Conservation (phyloP, 1,140 invertebrate species). For the Polypedilum vanderplanki region DNA sequence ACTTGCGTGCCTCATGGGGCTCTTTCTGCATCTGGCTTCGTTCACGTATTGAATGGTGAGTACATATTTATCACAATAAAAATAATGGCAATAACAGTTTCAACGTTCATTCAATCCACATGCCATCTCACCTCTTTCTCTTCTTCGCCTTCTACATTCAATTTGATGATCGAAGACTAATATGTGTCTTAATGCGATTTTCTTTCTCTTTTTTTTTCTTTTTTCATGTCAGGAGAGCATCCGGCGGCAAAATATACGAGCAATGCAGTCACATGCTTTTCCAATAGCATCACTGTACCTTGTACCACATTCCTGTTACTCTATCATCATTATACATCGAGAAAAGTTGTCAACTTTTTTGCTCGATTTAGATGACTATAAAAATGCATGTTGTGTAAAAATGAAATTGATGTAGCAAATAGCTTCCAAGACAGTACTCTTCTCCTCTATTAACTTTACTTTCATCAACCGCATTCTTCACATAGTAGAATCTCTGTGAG, state of each 20-base stretch:
- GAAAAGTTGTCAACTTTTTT: slow-evolving; percentile 17
- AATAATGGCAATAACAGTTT: neutral
- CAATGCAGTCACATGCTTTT: neutral
- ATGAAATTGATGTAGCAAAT: slow-evolving; percentile 25
- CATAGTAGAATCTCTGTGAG: neutral
- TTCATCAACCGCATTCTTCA: neutral
- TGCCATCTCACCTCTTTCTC: no score
- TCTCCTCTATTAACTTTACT: neutral
- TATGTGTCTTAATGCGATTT: no score
- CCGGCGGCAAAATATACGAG: slow-evolving; percentile 10
- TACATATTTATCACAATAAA: slow-evolving; percentile 5
- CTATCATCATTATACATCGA: slow-evolving; percentile 7
- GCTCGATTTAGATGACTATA: slow-evolving; percentile 7
- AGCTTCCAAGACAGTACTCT: neutral
- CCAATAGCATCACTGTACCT: neutral
- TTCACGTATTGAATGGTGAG: slow-evolving; percentile 86
- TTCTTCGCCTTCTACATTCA: no score
- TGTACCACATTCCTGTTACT: slow-evolving; percentile 17
- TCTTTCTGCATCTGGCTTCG: slow-evolving; percentile 74
- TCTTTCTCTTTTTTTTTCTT: no score
- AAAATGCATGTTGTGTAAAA: slow-evolving; percentile 23
- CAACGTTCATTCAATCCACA: neutral
- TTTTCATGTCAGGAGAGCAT: neutral
- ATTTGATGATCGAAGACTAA: no score
- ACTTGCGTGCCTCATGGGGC: slow-evolving; percentile 82